phyloP scores from a whole-genome alignment of 2,113 vertebrate species.

The Phalacrocorax pelagicus region DNA sequence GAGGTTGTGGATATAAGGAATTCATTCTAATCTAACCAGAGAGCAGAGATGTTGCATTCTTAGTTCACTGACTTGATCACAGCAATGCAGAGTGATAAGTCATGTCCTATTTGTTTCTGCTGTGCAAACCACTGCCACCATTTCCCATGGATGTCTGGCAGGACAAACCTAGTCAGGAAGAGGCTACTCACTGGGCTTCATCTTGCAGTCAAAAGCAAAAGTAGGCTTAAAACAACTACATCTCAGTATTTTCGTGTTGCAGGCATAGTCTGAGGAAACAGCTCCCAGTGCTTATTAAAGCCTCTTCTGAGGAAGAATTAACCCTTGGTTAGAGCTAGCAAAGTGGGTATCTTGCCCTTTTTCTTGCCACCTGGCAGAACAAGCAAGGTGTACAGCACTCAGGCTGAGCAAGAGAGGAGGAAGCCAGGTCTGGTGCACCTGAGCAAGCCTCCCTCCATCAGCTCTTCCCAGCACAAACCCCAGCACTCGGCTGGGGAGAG shows the following conservation, averaged over 20 bases:
- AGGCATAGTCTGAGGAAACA: not conserved
- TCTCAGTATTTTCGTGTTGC: not conserved
- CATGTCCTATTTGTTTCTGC: not conserved
- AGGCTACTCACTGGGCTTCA: not conserved
- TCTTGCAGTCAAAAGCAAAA: not conserved
- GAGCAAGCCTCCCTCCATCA: not conserved
- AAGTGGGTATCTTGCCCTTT: not conserved
- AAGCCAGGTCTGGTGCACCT: not conserved
- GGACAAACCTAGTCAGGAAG: not conserved
- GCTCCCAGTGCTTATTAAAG: not conserved
- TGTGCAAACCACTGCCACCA: not conserved
- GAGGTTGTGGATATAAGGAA: not conserved
- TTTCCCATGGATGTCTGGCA: not conserved
- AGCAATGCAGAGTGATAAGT: not conserved
- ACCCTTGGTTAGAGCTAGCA: not conserved
- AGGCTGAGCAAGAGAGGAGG: not conserved
- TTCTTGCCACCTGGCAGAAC: not conserved
- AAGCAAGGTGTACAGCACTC: fast-evolving
- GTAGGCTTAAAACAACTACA: not conserved
- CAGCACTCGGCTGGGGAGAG: not conserved
- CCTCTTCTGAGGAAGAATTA: not conserved
- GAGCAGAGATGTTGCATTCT: not conserved
- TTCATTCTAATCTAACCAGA: not conserved
- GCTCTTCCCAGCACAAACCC: not conserved
- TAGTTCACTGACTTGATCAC: not conserved